Base-by-base conservation (phyloP, 1,140 invertebrate genomes). In the Atta cephalotes region DNA sequence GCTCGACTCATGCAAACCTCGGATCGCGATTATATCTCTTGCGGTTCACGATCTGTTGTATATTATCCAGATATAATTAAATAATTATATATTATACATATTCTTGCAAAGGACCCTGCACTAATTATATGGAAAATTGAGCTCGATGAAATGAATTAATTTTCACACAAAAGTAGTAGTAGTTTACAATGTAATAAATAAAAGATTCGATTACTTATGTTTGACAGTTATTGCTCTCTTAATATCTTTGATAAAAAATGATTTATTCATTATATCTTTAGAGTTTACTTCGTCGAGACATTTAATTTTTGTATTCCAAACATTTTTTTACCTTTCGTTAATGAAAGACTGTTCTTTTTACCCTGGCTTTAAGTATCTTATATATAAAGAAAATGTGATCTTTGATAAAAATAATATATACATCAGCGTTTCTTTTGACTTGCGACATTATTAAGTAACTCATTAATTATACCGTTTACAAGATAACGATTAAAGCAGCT, bases 381-480 rank as follows among this genome's bases (percentile, higher is more conserved):
- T 79, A 60, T 62, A 74, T 14, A 63, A 62, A 76, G 56, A 62
- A 49, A 51, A 63, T 16, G 28, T 28, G 31, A 62, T 76, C 66
- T 18, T 51, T 62, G 70, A 49, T 76, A 76, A 18, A 56, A 35
- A 35, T 58, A 35, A 28, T 21, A 10, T 45, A 35, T 63, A 49
- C 70, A 18, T 82, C 53, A 74, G 66, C 70, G 16, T n/a, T 84
- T 63, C 45, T 53, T 76, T 76, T 76, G 18, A 63, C 25, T 84
- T 25, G 70, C 18, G 70, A 76, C 53, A 84, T 63, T 63, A 84
- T 74, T 62, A 84, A 76, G 60, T 74, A 51, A 14, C 80, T 84
- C 56, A 63, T 84, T 84, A 84, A 84, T 84, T 84, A 84, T 63
- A 76, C 45, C 56, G 25, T 49, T 74, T 74, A 84, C 56, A 39